Evolutionary conservation across 2,888 invertebrate genomes (phyloP).

Genomic region (Pterostichus niger): DNA sequence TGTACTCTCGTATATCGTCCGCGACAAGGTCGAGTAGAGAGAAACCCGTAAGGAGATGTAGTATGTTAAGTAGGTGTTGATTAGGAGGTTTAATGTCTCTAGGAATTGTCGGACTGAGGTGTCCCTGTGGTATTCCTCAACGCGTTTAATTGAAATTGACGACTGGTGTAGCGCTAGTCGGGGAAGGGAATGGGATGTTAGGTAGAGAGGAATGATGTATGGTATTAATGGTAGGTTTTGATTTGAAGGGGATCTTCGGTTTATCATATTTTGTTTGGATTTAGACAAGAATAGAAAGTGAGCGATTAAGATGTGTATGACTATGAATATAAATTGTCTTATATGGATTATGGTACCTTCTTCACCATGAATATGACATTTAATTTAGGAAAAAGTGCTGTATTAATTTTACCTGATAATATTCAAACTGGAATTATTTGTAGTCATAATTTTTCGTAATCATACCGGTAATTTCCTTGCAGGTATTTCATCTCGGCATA

Average conservation of each 20-base stretch:
- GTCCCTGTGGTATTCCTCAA: constrained; percentile 43
- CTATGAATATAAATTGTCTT: no score
- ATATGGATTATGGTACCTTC: no score
- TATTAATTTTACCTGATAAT: no score
- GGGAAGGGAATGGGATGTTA: constrained; percentile 9
- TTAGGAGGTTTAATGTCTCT: constrained; percentile 60
- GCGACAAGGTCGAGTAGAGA: constrained; percentile 12
- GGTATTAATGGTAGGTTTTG: constrained; percentile 27
- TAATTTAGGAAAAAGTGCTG: no score
- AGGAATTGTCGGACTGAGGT: constrained; percentile 45
- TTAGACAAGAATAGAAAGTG: constrained; percentile 8
- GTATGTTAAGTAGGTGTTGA: constrained; percentile 65
- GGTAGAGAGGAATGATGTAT: not conserved
- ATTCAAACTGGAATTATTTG: no score
- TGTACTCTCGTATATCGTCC: constrained; percentile 35
- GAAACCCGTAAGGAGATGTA: constrained; percentile 60
- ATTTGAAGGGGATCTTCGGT: constrained; percentile 23
- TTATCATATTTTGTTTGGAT: not conserved
- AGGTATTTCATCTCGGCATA: no score
- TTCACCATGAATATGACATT: no score
- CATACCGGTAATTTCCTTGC: no score
- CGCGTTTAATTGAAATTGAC: constrained; percentile 49
- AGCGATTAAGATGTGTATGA: not conserved
- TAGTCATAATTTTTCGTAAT: no score
- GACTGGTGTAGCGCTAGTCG: not conserved